Percentiles rank a stretch among this genome's conserved stretches.
Evolutionary conservation across 1,140 invertebrate species (phyloP).

Genomic region (Plodia interpunctella): DNA sequence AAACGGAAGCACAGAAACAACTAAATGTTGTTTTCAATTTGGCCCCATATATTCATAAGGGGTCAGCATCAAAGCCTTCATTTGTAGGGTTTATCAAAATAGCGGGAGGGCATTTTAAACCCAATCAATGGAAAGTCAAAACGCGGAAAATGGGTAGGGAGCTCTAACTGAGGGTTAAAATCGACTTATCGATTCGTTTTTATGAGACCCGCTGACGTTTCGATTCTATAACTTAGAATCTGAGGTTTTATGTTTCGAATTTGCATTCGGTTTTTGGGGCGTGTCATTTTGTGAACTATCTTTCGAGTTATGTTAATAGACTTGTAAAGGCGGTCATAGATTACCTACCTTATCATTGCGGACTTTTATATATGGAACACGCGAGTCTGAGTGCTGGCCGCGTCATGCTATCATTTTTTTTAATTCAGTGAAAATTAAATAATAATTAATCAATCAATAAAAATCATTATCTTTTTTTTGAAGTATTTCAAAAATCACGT

Average conservation of each 20-base stretch:
- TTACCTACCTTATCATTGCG: too few relatives aligned
- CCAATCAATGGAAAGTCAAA: constrained; percentile 68
- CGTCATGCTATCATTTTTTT: too few relatives aligned
- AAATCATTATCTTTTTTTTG: too few relatives aligned
- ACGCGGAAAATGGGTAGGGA: constrained; percentile 66
- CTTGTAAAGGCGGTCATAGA: too few relatives aligned
- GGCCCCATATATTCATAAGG: constrained; percentile 30
- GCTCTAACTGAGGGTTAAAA: constrained; percentile 69
- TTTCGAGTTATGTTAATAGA: too few relatives aligned
- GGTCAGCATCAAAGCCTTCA: constrained; percentile 30
- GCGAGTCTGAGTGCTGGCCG: too few relatives aligned
- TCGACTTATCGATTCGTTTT: constrained; percentile 68
- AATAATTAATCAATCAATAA: too few relatives aligned
- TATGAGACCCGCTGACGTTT: constrained; percentile 66
- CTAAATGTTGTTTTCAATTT: constrained; percentile 20
- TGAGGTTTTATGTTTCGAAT: constrained; percentile 9
- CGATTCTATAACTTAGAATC: constrained; percentile 37
- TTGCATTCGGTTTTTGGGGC: constrained; percentile 8
- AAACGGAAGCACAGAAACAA: background rate
- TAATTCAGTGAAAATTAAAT: too few relatives aligned
- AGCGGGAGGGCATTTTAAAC: constrained; percentile 54
- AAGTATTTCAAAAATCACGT: too few relatives aligned
- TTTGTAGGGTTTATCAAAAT: constrained; percentile 53
- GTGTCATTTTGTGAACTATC: background rate
- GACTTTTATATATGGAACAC: too few relatives aligned